Percentiles rank a stretch among this genome's conserved stretches.
Conservation (phyloP, 1,140 invertebrate genomes). For the Lordiphosa mommai region DNA sequence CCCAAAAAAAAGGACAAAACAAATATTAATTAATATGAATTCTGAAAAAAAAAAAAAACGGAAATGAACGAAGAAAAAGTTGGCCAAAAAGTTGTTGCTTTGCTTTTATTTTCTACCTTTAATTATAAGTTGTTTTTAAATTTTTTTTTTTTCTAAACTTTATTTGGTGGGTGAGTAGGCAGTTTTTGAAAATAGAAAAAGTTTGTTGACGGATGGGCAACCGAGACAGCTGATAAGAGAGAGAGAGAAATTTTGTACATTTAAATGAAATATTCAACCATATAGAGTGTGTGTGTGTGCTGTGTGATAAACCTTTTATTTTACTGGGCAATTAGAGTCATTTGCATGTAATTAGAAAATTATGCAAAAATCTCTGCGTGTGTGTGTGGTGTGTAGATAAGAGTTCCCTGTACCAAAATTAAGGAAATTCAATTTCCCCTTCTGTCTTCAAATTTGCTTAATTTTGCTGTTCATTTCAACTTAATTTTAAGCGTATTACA, state of each 20-base stretch:
- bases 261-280: neutral
- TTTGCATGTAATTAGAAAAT: conserved; percentile 65
- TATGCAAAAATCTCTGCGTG: conserved; percentile 51
- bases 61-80: conserved; percentile 28
- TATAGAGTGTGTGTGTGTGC: conserved; percentile 22
- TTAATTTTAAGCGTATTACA: conserved; percentile 31
- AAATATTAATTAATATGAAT: conserved; percentile 75
- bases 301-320: conserved; percentile 34
- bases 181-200: conserved; percentile 61
- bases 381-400: conserved; percentile 3
- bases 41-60: conserved; percentile 33
- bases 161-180: conserved; percentile 23
- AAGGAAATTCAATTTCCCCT: conserved; percentile 66
- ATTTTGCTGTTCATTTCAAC: conserved; percentile 35
- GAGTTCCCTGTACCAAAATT: conserved; percentile 5
- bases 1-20: conserved; percentile 40
- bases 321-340: conserved; percentile 44
- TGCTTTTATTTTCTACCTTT: conserved; percentile 53
- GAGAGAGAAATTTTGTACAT: neutral
- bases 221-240: no score
- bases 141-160: conserved; percentile 19
- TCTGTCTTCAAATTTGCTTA: conserved; percentile 29
- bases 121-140: conserved; percentile 59
- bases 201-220: conserved; percentile 21
- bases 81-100: conserved; percentile 30